Evolutionary conservation across 2,797 vertebrate genomes (phyloP).

Genomic region (Emys orbicularis): DNA sequence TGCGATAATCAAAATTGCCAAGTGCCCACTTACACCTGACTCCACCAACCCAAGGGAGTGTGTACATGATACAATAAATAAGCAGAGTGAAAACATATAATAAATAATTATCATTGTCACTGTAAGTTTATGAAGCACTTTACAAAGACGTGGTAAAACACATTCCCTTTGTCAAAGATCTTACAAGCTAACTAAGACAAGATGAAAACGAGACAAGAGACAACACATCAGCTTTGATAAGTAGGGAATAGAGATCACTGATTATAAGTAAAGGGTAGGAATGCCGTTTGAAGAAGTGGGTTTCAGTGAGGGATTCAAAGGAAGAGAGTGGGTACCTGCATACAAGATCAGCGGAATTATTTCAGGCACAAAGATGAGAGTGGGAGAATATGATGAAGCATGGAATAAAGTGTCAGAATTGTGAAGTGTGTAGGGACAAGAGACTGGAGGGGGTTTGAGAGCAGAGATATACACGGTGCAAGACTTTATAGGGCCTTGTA

Average conservation of each 20-base stretch:
- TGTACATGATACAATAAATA: constrained; percentile 46
- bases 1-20: constrained; percentile 40
- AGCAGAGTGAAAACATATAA: constrained; percentile 45
- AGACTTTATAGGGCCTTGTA: constrained; percentile 12
- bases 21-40: constrained; percentile 40
- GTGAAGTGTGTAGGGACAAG: constrained; percentile 58
- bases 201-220: constrained; percentile 74
- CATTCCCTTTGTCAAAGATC: constrained; percentile 62
- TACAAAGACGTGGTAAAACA: constrained; percentile 62
- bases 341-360: constrained; percentile 46
- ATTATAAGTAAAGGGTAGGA: constrained; percentile 71
- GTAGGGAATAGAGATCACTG: constrained; percentile 57
- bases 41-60: neutral
- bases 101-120: constrained; percentile 57
- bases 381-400: constrained; percentile 49
- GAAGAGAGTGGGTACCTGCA: constrained; percentile 48
- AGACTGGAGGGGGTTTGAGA: constrained; percentile 32
- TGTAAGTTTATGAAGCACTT: constrained; percentile 67
- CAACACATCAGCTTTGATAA: constrained; percentile 56
- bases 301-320: constrained; percentile 64
- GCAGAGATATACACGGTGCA: constrained; percentile 6
- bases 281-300: constrained; percentile 69
- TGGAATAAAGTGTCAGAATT: neutral
- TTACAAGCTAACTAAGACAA: constrained; percentile 67
- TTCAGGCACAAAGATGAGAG: constrained; percentile 48